These are phyloP conservation scores for Cremastobaeus sp. DNA, from an alignment of 2,888 invertebrate genomes.

Conservation along the genomic window DNA sequence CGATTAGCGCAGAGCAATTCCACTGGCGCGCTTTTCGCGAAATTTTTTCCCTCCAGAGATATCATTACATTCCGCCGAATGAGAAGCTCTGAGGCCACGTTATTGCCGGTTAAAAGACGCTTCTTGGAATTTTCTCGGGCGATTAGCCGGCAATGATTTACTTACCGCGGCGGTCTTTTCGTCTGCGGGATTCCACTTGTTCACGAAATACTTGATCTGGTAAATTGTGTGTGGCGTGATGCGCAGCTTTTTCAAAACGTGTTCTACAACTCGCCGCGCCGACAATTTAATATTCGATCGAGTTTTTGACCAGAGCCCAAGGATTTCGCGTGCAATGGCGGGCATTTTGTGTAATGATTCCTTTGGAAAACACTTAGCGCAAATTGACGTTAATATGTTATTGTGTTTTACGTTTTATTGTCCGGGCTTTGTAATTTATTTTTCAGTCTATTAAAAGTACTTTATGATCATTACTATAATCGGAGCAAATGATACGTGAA, in stretches of 20 bases:
- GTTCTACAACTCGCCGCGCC: conserved; percentile 1
- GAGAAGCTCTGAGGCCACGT: conserved; percentile 52
- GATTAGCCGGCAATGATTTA: conserved; percentile 58
- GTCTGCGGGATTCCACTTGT: conserved; percentile 30
- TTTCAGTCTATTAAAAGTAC: too few relatives aligned
- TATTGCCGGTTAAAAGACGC: conserved; percentile 51
- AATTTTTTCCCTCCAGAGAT: conserved; percentile 30
- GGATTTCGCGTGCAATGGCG: too few relatives aligned
- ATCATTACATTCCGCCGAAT: conserved; percentile 53
- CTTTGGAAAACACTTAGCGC: too few relatives aligned
- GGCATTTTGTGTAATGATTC: too few relatives aligned
- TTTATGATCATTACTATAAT: too few relatives aligned
- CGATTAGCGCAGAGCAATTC: conserved; percentile 19
- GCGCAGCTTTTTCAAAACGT: conserved; percentile 12
- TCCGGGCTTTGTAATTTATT: too few relatives aligned
- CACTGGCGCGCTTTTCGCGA: conserved; percentile 10
- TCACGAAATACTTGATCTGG: conserved; percentile 16
- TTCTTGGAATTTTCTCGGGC: conserved; percentile 50
- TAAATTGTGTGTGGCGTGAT: conserved; percentile 32
- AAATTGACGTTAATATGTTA: too few relatives aligned
- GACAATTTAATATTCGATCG: conserved; percentile 19
- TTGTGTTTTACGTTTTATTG: too few relatives aligned
- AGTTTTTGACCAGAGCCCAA: background rate
- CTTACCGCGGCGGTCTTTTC: conserved; percentile 38
- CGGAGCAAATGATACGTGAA: too few relatives aligned